phyloP scores from a whole-genome alignment of 2,113 vertebrate species.

The Saguinus midas region DNA sequence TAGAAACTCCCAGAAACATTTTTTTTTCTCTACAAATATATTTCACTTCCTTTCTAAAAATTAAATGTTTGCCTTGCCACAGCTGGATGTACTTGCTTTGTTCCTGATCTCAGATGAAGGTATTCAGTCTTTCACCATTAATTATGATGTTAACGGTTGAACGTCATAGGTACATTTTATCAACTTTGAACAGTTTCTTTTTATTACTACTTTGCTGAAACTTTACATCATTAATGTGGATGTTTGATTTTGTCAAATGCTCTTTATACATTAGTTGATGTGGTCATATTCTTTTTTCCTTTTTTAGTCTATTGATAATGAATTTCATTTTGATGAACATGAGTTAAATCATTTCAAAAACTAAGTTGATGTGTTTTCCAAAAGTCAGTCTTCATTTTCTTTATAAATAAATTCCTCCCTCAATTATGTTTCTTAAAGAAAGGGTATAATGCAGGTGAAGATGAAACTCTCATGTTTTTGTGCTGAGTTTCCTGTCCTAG shows the following conservation, averaged over 20 bases:
- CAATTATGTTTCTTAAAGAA: not conserved
- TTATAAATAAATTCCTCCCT: not conserved
- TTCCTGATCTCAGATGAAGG: not conserved
- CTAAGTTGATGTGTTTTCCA: not conserved
- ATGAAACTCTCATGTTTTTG: fast-evolving
- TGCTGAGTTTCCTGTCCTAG: not conserved
- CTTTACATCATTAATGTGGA: not conserved
- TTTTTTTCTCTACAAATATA: not conserved
- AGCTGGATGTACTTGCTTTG: not conserved
- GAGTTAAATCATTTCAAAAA: not conserved
- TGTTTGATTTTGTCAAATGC: not conserved
- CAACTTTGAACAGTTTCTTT: not conserved
- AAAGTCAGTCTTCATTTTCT: not conserved
- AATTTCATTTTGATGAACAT: not conserved
- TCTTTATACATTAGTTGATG: not conserved
- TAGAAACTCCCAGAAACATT: not conserved
- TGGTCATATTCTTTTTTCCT: not conserved
- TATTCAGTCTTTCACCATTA: not conserved
- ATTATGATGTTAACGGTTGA: not conserved
- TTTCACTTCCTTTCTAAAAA: not conserved
- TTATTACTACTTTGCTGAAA: not conserved
- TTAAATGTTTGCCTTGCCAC: not conserved
- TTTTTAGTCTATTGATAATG: not conserved
- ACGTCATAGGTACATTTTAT: not conserved
- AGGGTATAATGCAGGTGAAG: no score